Base-by-base conservation (phyloP, 1,140 invertebrate genomes). In the Temnothorax longispinosus region DNA sequence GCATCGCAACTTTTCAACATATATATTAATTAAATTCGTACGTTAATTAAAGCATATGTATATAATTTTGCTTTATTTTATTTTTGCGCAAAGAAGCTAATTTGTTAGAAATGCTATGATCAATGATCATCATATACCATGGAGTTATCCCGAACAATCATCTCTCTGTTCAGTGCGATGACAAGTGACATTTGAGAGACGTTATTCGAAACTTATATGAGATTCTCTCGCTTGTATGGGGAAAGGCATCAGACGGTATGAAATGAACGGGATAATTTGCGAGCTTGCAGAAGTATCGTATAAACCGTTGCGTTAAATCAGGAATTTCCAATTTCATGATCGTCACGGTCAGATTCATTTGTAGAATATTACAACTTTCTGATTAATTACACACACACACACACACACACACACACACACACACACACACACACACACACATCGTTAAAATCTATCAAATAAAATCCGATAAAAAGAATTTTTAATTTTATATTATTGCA, bases 301-400 rank as follows among this genome's bases (percentile, higher is more conserved):
- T 10, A 27, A 27, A 27, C 27, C 32, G 47, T 21, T 54, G 47
- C 62, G 54, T 52, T 69, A 72, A 72, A 82, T 72, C 52, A 41
- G 7, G 3, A 58, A 41, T 44, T 54, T 58, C 65, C 64, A 41
- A 41, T 72, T 82, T 58, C 38, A 2, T 21, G 38, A 82, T 47
- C 62, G 65, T 71, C 65, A 71, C 21, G 27, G 52, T 32, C 18
- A 44, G 52, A 58, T 81, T 58, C 47, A 35, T 67, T 81, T 78
- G 76, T 78, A 5, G 60, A 56, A 64, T 44, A 60, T 78, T 67
- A 32, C 38, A 67, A 54, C 64, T 67, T 47, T 54, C 64, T 38
- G 35, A 67, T 41, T 50, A 64, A 50, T 75, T 21, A 56, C n/a
- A 27, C 27, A 27, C 27, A 27, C 27, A 27, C 27, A 27, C 27